These are phyloP conservation scores for Rhabdophis nuchalis DNA, from an alignment of 2,797 vertebrate genomes.

Conservation along the genomic window DNA sequence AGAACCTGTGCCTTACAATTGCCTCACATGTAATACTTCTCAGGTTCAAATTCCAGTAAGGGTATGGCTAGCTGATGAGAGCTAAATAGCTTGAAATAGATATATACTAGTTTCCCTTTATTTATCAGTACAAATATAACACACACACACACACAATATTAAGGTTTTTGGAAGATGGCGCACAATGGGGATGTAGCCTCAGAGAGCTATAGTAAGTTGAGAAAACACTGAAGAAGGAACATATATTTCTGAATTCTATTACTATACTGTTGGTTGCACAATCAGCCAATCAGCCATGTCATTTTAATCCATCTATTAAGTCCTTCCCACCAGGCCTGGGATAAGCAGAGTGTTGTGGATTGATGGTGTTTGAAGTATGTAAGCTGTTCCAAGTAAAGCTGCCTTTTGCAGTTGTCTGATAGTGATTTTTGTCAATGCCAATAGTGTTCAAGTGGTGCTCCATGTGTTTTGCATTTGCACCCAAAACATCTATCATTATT, in stretches of 20 bases:
- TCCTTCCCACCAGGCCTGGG: neutral
- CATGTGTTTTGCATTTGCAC: neutral
- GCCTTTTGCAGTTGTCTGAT: neutral
- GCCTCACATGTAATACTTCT: too few relatives aligned
- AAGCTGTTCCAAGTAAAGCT: neutral
- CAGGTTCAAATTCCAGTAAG: too few relatives aligned
- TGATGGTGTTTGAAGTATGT: neutral
- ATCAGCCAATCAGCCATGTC: neutral
- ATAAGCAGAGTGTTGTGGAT: neutral
- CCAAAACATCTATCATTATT: neutral
- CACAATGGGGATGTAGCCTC: neutral
- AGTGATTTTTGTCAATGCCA: neutral
- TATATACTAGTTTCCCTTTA: too few relatives aligned
- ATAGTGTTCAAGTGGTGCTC: neutral
- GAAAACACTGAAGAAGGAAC: neutral
- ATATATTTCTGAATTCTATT: neutral
- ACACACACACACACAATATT: too few relatives aligned
- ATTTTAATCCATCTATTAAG: neutral
- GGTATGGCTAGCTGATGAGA: too few relatives aligned
- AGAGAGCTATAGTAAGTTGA: neutral
- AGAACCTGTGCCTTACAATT: too few relatives aligned
- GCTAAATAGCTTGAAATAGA: too few relatives aligned
- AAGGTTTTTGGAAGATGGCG: neutral
- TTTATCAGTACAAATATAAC: too few relatives aligned
- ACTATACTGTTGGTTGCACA: neutral